Conservation (phyloP, 2,113 vertebrate species). For the Dicaeum eximium region DNA sequence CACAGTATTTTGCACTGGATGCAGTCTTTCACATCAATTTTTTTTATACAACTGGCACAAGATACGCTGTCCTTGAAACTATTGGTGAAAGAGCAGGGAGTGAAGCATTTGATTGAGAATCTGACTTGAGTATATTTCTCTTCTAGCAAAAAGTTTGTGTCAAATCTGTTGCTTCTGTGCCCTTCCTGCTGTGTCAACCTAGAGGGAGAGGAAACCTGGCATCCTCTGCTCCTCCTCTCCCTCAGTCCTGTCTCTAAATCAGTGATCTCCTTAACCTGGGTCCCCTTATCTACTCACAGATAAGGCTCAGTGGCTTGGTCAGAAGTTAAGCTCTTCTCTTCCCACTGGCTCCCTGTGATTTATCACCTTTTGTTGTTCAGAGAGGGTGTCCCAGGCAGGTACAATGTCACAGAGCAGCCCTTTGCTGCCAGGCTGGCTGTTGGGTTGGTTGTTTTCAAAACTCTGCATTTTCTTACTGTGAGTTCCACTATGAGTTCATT, state of each 20-base stretch:
- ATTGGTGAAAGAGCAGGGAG: neutral
- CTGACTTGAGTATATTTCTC: neutral
- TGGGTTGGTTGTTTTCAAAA: neutral
- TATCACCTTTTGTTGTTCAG: conserved; percentile 17
- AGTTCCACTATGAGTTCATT: neutral
- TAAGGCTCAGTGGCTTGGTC: conserved; percentile 36
- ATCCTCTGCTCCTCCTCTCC: neutral
- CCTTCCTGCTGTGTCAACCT: neutral
- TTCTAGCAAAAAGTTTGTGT: neutral
- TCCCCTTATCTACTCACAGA: conserved; percentile 33
- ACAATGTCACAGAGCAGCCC: neutral
- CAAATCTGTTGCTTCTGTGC: neutral
- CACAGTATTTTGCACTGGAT: neutral
- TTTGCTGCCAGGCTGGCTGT: neutral
- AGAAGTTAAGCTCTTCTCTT: conserved; percentile 19
- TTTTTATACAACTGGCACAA: neutral
- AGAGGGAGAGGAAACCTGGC: neutral
- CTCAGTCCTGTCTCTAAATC: neutral
- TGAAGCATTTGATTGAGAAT: neutral
- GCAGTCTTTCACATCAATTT: neutral
- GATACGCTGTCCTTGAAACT: neutral
- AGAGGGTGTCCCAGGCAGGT: neutral
- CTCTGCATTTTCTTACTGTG: neutral
- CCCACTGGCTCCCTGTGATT: neutral
- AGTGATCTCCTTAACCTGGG: conserved; percentile 22